phyloP scores from a whole-genome alignment of 2,888 invertebrate genomes.

The Caenorhabditis drosophilae region DNA sequence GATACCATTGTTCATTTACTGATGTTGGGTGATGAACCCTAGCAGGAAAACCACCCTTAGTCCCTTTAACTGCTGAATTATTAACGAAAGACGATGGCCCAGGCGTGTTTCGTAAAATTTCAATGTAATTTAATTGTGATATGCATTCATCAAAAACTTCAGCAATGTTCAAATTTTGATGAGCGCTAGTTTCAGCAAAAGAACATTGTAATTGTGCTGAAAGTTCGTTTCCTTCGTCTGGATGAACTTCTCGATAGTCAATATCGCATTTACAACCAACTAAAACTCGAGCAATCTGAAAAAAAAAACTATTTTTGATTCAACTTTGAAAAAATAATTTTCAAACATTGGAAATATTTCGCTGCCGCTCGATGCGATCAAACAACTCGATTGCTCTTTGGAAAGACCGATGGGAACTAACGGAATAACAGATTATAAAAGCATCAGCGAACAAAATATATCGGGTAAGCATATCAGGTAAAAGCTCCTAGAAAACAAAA shows the following conservation, averaged over 20 bases:
- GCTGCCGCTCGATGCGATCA: neutral
- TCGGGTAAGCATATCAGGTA: constrained; percentile 7
- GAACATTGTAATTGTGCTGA: constrained; percentile 30
- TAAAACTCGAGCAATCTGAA: constrained; percentile 25
- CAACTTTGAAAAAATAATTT: neutral
- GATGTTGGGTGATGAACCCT: too few relatives aligned
- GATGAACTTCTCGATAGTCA: constrained; percentile 6
- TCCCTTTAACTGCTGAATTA: too few relatives aligned
- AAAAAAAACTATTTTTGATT: neutral
- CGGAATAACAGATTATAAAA: constrained; percentile 9
- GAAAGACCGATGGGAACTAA: neutral
- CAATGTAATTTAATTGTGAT: constrained; percentile 10
- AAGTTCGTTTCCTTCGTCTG: constrained; percentile 9
- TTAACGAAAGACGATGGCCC: neutral
- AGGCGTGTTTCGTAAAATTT: neutral
- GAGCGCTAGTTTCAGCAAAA: constrained; percentile 26
- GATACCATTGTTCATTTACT: neutral
- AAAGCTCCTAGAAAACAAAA: constrained; percentile 4
- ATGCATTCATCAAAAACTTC: constrained; percentile 18
- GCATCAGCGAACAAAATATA: constrained; percentile 9
- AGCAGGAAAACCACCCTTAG: too few relatives aligned
- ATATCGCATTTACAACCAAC: constrained; percentile 19
- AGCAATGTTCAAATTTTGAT: constrained; percentile 5
- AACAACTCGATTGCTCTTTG: constrained; percentile 3
- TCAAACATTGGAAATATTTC: constrained; percentile 2